These are phyloP conservation scores for Hormaphis cornu DNA, from an alignment of 1,140 invertebrate genomes.

Conservation along the genomic window DNA sequence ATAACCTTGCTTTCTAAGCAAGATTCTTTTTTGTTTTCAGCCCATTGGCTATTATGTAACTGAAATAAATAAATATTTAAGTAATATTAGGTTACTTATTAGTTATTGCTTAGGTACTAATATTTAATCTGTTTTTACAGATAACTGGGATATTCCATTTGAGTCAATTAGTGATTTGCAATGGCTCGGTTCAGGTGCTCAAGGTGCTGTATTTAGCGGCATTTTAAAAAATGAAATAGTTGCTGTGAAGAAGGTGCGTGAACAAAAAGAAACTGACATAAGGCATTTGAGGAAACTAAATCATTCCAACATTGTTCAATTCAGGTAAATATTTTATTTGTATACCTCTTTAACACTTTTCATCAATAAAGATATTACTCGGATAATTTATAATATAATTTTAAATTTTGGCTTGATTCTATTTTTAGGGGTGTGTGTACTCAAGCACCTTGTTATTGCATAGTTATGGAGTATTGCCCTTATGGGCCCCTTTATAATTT, in stretches of 20 bases:
- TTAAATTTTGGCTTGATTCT: neutral
- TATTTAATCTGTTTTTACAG: conserved; percentile 42
- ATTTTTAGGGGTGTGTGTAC: conserved; percentile 79
- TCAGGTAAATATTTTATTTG: conserved; percentile 55
- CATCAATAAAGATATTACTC: no score
- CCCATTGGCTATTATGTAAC: no score
- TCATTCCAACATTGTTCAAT: conserved; percentile 93
- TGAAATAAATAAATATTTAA: no score
- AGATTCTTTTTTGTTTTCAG: no score
- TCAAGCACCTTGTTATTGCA: conserved; percentile 85
- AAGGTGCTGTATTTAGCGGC: conserved; percentile 91
- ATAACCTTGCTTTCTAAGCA: no score
- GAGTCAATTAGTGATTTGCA: conserved; percentile 82
- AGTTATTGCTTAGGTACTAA: neutral
- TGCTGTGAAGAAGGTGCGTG: conserved; percentile 92
- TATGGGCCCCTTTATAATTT: conserved; percentile 89
- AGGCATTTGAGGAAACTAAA: conserved; percentile 87
- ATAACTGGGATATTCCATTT: conserved; percentile 92
- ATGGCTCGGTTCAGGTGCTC: conserved; percentile 90
- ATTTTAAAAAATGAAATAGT: conserved; percentile 73
- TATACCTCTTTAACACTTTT: neutral
- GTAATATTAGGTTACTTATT: no score
- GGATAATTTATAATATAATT: neutral
- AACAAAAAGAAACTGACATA: conserved; percentile 90
- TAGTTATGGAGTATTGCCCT: conserved; percentile 97